These are phyloP conservation scores for Ctena decussata DNA, from an alignment of 2,888 invertebrate genomes.

Conservation along the genomic window DNA sequence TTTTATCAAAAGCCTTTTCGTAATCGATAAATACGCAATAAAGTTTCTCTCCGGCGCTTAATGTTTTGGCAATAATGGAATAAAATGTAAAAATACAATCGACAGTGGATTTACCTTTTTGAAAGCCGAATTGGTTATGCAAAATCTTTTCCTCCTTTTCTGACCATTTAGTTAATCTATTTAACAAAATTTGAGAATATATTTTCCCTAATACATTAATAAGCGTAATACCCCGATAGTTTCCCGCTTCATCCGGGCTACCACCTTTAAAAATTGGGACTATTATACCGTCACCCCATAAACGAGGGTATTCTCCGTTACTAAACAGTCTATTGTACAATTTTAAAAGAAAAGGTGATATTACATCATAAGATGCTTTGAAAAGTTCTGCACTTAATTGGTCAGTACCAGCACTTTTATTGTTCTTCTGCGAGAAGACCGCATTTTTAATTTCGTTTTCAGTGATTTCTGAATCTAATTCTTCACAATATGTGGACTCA, in stretches of 20 bases:
- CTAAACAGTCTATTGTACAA: neutral
- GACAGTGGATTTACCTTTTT: constrained; percentile 2
- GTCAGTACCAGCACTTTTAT: neutral
- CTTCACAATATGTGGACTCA: neutral
- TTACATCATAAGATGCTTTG: neutral
- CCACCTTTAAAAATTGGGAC: constrained; percentile 5
- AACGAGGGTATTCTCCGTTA: neutral
- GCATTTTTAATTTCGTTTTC: neutral
- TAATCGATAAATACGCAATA: no score
- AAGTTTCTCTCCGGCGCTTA: neutral
- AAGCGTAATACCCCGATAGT: neutral
- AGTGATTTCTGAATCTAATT: no score
- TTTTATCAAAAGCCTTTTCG: no score
- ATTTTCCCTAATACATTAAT: constrained; percentile 4
- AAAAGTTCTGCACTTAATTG: neutral
- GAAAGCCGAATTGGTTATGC: no score
- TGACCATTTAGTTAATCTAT: neutral
- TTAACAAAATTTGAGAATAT: neutral
- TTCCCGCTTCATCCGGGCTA: neutral
- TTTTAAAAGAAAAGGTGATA: neutral
- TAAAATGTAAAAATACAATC: neutral
- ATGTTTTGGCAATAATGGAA: no score
- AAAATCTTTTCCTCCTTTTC: neutral
- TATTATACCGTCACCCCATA: neutral
- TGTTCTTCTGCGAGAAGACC: neutral